A percentile compares a stretch with the other conserved stretches of the same genome.
phyloP scores from a whole-genome alignment of 2,113 vertebrate genomes.

The Lates calcarifer region DNA sequence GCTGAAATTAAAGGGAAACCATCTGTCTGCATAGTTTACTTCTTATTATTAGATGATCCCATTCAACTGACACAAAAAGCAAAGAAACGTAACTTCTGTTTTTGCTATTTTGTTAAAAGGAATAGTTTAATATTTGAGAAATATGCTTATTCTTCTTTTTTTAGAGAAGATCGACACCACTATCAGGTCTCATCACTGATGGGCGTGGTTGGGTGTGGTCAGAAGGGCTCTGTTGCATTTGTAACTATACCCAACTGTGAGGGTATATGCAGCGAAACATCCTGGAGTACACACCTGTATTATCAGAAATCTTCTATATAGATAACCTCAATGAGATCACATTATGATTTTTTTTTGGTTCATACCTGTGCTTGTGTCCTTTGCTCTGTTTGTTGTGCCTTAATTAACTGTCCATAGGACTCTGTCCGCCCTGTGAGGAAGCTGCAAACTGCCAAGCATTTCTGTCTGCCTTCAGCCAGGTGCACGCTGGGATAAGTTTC shows the following conservation, averaged over 20 bases:
- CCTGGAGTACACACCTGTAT: not conserved
- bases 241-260: not conserved
- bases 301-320: not conserved
- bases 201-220: not conserved
- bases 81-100: not conserved
- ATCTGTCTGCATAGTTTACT: not conserved
- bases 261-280: not conserved
- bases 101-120: not conserved
- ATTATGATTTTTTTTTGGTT: not conserved
- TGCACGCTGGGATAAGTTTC: slow-evolving; percentile 20
- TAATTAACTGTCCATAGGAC: not conserved
- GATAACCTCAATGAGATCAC: not conserved
- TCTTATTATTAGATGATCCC: not conserved
- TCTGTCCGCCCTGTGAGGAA: slow-evolving; percentile 5
- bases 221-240: not conserved
- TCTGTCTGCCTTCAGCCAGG: slow-evolving; percentile 15
- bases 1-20: not conserved
- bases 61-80: not conserved
- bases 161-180: not conserved
- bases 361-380: not conserved
- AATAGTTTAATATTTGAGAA: not conserved
- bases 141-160: not conserved
- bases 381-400: not conserved
- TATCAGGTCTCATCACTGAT: not conserved
- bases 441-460: not conserved